Conservation (phyloP, 2,797 vertebrate species). For the Podarcis siculus region DNA sequence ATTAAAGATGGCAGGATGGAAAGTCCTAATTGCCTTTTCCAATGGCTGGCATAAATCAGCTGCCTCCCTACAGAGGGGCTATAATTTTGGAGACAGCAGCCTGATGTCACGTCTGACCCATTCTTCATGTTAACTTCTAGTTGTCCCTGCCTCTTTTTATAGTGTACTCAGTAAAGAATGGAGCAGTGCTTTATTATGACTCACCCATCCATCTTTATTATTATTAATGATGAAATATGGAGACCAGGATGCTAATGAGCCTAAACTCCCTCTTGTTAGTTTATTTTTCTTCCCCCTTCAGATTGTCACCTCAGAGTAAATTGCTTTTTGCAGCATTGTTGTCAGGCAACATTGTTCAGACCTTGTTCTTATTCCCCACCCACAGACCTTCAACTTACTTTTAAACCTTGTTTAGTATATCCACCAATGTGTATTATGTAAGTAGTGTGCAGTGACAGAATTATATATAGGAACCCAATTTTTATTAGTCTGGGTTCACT, state of each 20-base stretch:
- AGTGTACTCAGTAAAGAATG: constrained; percentile 5
- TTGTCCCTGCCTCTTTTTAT: constrained; percentile 9
- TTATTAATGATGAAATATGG: constrained; percentile 75
- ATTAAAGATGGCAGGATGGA: background rate
- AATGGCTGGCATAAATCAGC: constrained; percentile 36
- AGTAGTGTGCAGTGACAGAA: background rate
- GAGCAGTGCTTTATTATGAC: constrained; percentile 29
- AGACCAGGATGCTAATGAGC: constrained; percentile 71
- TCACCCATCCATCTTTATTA: constrained; percentile 55
- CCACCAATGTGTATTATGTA: background rate
- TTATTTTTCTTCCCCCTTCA: constrained; percentile 73
- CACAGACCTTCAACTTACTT: constrained; percentile 50
- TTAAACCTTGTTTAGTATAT: constrained; percentile 60
- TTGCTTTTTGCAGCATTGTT: constrained; percentile 73
- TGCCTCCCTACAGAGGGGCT: background rate
- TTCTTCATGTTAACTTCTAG: constrained; percentile 32
- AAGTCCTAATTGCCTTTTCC: background rate
- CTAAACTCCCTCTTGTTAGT: constrained; percentile 72
- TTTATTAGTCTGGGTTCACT: background rate
- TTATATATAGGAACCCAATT: background rate
- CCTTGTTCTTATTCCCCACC: constrained; percentile 46
- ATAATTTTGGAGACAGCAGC: constrained; percentile 41
- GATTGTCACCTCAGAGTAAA: constrained; percentile 75
- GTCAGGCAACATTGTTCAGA: constrained; percentile 74
- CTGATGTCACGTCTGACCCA: background rate